Conservation (phyloP, 2,888 invertebrate genomes). For the Lycia hirtaria region DNA sequence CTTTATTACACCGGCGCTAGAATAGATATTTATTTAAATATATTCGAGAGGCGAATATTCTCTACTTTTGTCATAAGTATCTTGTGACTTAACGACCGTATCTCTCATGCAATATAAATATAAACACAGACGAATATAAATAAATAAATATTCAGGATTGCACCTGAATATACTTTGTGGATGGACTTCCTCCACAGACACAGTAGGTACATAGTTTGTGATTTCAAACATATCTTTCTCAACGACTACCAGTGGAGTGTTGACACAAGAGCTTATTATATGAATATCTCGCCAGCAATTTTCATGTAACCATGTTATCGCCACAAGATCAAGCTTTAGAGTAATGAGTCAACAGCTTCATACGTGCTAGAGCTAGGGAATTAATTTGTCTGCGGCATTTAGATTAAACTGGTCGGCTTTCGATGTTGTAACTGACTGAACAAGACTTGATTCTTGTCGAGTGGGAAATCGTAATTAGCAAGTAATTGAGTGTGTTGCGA, state of each 20-base stretch:
- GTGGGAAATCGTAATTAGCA: conserved; percentile 15
- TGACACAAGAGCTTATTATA: conserved; percentile 16
- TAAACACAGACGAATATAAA: no score
- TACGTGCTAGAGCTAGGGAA: conserved; percentile 52
- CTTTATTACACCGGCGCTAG: no score
- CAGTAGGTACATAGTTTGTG: no score
- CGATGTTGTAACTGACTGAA: conserved; percentile 22
- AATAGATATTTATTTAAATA: no score
- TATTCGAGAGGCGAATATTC: no score
- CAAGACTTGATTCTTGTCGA: conserved; percentile 29
- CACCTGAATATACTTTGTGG: no score
- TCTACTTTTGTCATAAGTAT: no score
- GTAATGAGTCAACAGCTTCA: conserved; percentile 64
- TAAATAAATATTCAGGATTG: no score
- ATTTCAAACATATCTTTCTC: background rate
- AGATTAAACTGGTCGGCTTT: conserved; percentile 37
- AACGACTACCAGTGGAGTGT: background rate
- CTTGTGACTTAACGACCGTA: no score
- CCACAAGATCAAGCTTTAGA: conserved; percentile 56
- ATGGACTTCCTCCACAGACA: no score
- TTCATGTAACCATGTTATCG: conserved; percentile 57
- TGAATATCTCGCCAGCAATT: conserved; percentile 56
- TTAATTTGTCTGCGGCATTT: conserved; percentile 47
- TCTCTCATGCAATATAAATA: no score
- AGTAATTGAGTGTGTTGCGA: background rate